phyloP scores from a whole-genome alignment of 2,888 invertebrate genomes.

The Parasteatoda lunata region DNA sequence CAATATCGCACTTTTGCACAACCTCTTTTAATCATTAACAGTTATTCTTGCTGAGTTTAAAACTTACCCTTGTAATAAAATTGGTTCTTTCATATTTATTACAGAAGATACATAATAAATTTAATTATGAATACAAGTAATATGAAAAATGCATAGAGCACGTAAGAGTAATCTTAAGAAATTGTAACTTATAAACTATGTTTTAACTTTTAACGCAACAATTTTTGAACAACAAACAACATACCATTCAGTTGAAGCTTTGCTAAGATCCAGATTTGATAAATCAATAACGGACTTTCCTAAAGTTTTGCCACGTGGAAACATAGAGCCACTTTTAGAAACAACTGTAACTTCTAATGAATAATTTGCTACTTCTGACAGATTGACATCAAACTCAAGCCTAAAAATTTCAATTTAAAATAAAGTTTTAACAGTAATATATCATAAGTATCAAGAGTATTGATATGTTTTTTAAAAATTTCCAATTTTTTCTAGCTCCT shows the following conservation, averaged over 20 bases:
- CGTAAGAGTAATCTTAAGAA: no score
- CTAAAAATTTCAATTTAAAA: conserved; percentile 67
- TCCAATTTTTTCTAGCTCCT: no score
- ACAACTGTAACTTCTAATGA: conserved; percentile 90
- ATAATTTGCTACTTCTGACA: conserved; percentile 84
- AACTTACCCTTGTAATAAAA: neutral
- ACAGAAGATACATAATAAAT: no score
- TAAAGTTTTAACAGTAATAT: no score
- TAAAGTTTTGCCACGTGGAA: conserved; percentile 70
- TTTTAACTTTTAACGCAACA: neutral
- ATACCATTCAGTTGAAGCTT: conserved; percentile 83
- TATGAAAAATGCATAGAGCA: no score
- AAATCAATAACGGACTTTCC: conserved; percentile 81
- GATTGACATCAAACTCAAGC: conserved; percentile 90
- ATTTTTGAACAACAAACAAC: neutral
- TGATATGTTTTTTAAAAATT: no score
- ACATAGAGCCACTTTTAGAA: conserved; percentile 80
- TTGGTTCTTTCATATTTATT: no score
- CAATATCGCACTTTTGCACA: no score
- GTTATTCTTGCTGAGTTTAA: neutral
- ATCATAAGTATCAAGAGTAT: no score
- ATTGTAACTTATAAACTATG: no score
- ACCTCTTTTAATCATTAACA: neutral
- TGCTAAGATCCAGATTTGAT: conserved; percentile 81
- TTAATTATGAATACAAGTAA: no score